phyloP scores from a whole-genome alignment of 2,888 invertebrate species.

The Xanthia togata region DNA sequence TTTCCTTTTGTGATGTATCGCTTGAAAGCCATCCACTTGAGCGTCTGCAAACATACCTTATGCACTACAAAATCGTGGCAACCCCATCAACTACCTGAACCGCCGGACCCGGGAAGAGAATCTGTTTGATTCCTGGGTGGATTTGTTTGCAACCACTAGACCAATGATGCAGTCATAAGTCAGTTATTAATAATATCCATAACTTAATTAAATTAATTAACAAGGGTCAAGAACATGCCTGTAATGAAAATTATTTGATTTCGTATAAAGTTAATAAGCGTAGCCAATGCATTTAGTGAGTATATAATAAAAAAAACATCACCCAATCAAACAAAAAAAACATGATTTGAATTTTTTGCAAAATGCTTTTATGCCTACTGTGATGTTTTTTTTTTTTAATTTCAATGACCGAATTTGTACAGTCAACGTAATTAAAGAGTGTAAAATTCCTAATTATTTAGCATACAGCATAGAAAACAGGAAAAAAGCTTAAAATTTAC shows the following conservation, averaged over 20 bases:
- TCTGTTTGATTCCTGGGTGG: background rate
- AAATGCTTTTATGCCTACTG: background rate
- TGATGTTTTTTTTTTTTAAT: background rate
- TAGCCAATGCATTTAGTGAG: background rate
- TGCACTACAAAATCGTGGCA: too few relatives aligned
- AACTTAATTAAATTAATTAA: background rate
- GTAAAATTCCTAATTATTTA: background rate
- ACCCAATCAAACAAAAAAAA: background rate
- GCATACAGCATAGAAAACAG: background rate
- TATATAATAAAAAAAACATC: too few relatives aligned
- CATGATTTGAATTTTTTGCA: background rate
- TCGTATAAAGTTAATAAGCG: conserved; percentile 24
- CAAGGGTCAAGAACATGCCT: background rate
- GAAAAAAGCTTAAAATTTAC: conserved; percentile 54
- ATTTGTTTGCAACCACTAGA: background rate
- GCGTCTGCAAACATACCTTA: too few relatives aligned
- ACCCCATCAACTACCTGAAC: too few relatives aligned
- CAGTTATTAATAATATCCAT: background rate
- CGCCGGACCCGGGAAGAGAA: too few relatives aligned
- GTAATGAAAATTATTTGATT: conserved; percentile 13
- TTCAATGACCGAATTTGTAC: background rate
- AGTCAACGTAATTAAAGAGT: too few relatives aligned
- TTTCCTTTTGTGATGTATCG: too few relatives aligned
- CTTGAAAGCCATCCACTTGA: too few relatives aligned
- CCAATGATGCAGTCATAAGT: background rate